Evolutionary conservation across 2,113 vertebrate genomes (phyloP).

Genomic region (Empidonax traillii): DNA sequence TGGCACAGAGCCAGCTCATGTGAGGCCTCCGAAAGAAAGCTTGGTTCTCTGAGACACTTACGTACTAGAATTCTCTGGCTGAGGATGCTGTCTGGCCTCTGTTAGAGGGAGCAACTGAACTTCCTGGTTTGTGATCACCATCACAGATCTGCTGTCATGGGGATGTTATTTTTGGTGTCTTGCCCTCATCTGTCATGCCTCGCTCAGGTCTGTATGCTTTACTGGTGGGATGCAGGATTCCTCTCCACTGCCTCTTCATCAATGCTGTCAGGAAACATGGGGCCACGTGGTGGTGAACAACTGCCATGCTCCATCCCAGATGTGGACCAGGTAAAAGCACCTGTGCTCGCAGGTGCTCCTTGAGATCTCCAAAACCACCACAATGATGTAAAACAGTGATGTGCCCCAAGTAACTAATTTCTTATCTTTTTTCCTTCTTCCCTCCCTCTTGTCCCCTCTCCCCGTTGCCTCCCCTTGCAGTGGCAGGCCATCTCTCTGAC

Average conservation of each 20-base stretch:
- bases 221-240: background rate
- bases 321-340: background rate
- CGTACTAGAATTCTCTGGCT: background rate
- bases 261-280: background rate
- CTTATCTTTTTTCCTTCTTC: background rate
- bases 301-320: background rate
- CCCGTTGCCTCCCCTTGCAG: slow-evolving; percentile 64
- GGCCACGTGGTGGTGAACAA: background rate
- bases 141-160: background rate
- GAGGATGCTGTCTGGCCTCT: background rate
- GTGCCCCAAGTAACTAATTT: background rate
- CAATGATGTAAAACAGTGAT: background rate
- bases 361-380: background rate
- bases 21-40: background rate
- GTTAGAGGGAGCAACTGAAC: background rate
- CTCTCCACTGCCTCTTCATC: background rate
- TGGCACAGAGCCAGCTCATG: background rate
- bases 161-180: background rate
- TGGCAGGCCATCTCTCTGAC: slow-evolving; percentile 99
- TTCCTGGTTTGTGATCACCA: background rate
- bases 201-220: background rate
- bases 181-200: background rate
- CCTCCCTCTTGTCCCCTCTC: background rate
- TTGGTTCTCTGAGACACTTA: background rate
- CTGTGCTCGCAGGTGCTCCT: background rate